A percentile compares a stretch with the other conserved stretches of the same genome.
These are phyloP conservation scores for Muntiacus reevesi DNA, from an alignment of 2,113 vertebrate species.

Conservation along the genomic window DNA sequence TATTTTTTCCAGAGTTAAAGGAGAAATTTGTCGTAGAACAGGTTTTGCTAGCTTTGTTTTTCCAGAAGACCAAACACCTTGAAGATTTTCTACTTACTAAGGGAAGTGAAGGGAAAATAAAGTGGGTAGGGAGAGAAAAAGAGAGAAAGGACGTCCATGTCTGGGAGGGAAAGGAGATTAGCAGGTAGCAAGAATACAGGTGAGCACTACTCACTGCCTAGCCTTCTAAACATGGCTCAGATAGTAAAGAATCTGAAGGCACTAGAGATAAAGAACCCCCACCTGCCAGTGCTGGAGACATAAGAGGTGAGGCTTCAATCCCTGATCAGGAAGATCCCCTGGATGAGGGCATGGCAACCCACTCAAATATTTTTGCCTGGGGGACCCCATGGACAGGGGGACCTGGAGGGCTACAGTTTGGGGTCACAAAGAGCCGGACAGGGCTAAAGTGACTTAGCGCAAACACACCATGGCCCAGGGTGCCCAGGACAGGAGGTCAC, in stretches of 20 bases:
- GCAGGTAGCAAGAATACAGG: background rate
- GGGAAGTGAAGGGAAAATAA: background rate
- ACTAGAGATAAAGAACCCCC: background rate
- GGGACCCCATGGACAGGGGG: background rate
- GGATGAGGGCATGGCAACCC: background rate
- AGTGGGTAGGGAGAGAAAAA: background rate
- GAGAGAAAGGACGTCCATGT: too few species aligned
- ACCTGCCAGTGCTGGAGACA: background rate
- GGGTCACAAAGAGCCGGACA: background rate
- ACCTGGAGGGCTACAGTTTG: background rate
- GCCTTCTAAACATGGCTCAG: background rate
- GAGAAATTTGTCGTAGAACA: background rate
- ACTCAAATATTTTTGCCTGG: background rate
- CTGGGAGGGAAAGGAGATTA: background rate
- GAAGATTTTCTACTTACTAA: background rate
- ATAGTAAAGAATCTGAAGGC: background rate
- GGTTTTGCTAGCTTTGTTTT: background rate
- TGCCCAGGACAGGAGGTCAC: background rate
- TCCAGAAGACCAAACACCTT: background rate
- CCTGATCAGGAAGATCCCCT: background rate
- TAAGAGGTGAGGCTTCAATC: rapidly evolving
- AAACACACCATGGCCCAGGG: background rate
- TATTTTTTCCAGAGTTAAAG: background rate
- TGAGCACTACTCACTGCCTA: background rate
- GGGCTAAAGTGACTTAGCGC: background rate